A percentile compares a stretch with the other conserved stretches of the same genome.
phyloP scores from a whole-genome alignment of 2,888 invertebrate species.

The Diarsia mendica region DNA sequence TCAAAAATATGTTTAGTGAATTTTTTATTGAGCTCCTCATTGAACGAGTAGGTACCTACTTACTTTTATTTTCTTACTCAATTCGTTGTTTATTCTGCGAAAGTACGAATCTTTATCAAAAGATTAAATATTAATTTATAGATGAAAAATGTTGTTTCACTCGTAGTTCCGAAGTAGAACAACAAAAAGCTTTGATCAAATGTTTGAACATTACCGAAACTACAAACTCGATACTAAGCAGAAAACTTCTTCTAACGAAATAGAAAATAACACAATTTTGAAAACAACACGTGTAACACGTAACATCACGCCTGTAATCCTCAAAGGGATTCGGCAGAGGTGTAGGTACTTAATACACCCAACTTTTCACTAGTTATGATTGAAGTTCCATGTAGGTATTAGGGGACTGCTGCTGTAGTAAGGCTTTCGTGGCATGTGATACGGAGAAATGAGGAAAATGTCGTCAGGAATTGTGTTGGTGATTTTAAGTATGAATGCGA shows the following conservation, averaged over 20 bases:
- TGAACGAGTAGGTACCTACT: no score
- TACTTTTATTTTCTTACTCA: background rate
- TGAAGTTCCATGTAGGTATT: background rate
- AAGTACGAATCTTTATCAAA: background rate
- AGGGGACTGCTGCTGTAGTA: background rate
- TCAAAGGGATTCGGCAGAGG: background rate
- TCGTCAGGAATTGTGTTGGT: no score
- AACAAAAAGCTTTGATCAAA: background rate
- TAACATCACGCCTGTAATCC: background rate
- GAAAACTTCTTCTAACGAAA: background rate
- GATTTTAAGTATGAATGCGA: no score
- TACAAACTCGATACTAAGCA: background rate
- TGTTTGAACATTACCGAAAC: background rate
- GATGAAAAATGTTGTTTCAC: background rate
- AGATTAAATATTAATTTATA: background rate
- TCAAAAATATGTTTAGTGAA: background rate
- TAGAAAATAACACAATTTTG: background rate
- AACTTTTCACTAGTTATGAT: background rate
- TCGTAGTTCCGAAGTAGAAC: background rate
- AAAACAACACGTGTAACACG: background rate
- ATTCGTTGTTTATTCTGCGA: background rate
- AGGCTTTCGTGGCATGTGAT: no score
- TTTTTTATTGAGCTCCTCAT: background rate
- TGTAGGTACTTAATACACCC: background rate
- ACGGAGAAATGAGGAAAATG: no score